These are phyloP conservation scores for Branchinecta lindahli DNA, from an alignment of 1,140 invertebrate genomes.

Conservation along the genomic window DNA sequence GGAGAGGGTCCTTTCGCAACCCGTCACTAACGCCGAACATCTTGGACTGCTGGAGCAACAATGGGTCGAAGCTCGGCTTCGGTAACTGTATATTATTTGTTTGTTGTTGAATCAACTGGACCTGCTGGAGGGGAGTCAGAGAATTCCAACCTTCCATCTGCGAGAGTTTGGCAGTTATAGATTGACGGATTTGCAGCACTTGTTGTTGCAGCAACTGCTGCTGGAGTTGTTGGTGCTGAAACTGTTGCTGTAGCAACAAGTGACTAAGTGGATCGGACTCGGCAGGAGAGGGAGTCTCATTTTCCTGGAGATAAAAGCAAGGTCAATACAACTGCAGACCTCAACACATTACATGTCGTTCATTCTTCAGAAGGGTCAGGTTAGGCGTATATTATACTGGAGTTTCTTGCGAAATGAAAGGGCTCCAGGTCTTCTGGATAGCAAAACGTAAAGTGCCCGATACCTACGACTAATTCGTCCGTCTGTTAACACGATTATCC, in stretches of 20 bases:
- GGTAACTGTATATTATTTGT: background rate
- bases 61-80: background rate
- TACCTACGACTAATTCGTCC: too few species aligned
- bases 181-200: conserved; percentile 22
- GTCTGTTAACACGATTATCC: too few species aligned
- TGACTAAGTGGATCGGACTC: conserved; percentile 16
- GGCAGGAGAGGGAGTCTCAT: background rate
- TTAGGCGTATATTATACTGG: too few species aligned
- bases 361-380: too few species aligned
- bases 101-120: conserved; percentile 29
- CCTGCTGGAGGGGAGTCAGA: conserved; percentile 42
- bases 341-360: too few species aligned
- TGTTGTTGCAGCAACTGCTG: conserved; percentile 23
- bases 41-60: background rate
- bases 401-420: too few species aligned
- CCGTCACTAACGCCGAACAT: background rate
- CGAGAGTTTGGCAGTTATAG: conserved; percentile 41
- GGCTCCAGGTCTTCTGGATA: too few species aligned
- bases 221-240: conserved; percentile 26
- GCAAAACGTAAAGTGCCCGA: too few species aligned
- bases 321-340: background rate
- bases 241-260: conserved; percentile 22
- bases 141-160: conserved; percentile 46
- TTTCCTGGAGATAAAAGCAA: conserved; percentile 12
- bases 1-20: conserved; percentile 16